phyloP scores from a whole-genome alignment of 2,113 vertebrate species.

The Scomber scombrus region DNA sequence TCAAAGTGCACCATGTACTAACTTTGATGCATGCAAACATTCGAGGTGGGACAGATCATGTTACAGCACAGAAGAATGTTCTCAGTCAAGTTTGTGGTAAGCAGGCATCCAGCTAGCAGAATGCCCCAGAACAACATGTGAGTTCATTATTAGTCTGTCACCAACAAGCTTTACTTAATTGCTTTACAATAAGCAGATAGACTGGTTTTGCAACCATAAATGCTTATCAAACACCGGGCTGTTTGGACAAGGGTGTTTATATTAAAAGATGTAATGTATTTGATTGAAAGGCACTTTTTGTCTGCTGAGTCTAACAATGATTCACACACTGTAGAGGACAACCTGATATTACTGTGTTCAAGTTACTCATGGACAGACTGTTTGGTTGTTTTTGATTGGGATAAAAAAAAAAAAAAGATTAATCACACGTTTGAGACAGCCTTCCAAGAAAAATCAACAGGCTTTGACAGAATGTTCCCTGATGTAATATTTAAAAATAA shows the following conservation, averaged over 20 bases:
- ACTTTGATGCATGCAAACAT: not conserved
- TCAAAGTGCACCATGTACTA: not conserved
- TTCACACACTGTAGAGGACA: too few species aligned
- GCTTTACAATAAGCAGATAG: not conserved
- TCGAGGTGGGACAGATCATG: not conserved
- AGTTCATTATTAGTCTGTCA: not conserved
- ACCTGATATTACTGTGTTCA: too few species aligned
- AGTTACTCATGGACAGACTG: too few species aligned
- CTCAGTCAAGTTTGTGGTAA: constrained; percentile 8
- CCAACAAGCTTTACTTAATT: not conserved
- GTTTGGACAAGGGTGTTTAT: not conserved
- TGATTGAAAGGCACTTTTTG: too few species aligned
- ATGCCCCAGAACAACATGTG: not conserved
- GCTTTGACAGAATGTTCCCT: not conserved
- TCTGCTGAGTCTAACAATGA: too few species aligned
- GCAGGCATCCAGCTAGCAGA: not conserved
- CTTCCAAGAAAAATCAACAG: not conserved
- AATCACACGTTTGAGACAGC: not conserved
- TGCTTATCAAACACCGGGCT: too few species aligned
- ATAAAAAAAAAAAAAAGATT: too few species aligned
- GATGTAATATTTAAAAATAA: too few species aligned
- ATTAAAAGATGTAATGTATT: too few species aligned
- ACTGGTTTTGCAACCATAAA: not conserved
- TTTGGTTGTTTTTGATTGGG: too few species aligned
- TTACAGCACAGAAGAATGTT: constrained; percentile 12